These are phyloP conservation scores for Anticlea derivata DNA, from an alignment of 2,888 invertebrate species.

Conservation along the genomic window DNA sequence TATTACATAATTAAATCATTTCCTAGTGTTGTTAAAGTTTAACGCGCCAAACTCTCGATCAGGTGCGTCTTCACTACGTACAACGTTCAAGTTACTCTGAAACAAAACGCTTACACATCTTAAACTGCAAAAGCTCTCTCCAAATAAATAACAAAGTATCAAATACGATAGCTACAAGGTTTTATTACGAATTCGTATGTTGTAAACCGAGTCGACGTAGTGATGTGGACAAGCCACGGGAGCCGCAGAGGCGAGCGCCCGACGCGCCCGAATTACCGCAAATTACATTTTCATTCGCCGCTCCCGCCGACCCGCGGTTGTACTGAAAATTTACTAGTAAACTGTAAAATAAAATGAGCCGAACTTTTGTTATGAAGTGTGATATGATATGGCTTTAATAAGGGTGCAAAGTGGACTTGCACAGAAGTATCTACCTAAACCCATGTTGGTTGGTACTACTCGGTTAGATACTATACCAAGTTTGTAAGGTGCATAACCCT, in stretches of 20 bases:
- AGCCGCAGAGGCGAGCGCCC: constrained; percentile 43
- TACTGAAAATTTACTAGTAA: constrained; percentile 26
- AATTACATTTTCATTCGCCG: constrained; percentile 75
- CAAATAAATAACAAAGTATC: constrained; percentile 4
- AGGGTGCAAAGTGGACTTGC: too few species aligned
- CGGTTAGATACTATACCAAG: too few species aligned
- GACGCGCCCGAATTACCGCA: constrained; percentile 67
- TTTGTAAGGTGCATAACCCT: too few species aligned
- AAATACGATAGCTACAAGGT: constrained; percentile 15
- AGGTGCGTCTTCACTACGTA: not conserved
- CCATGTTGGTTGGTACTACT: too few species aligned
- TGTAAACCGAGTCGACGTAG: constrained; percentile 41
- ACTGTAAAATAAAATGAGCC: constrained; percentile 22
- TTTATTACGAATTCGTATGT: constrained; percentile 42
- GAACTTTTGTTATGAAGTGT: constrained; percentile 8
- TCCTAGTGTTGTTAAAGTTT: constrained; percentile 14
- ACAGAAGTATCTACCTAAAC: too few species aligned
- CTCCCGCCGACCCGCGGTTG: constrained; percentile 41
- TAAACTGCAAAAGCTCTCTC: not conserved
- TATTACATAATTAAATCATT: constrained; percentile 12
- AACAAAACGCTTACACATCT: not conserved
- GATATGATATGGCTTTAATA: not conserved
- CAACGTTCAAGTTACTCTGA: not conserved
- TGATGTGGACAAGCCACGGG: constrained; percentile 53
- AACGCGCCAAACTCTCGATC: constrained; percentile 1